Conservation (phyloP, 1,140 invertebrate genomes). For the Trinorchestia longiramus region DNA sequence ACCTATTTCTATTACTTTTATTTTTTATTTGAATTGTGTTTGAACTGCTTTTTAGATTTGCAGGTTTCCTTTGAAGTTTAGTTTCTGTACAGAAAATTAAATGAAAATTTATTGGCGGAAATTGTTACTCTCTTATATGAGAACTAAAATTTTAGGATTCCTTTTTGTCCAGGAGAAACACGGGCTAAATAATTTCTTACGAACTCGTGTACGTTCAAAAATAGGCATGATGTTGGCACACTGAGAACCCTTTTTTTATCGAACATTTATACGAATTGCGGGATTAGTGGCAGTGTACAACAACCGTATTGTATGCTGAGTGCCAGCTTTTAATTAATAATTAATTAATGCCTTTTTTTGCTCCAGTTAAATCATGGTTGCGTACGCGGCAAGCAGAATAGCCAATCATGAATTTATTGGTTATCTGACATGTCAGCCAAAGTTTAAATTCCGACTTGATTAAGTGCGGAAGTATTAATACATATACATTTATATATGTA, state of each 20-base stretch:
- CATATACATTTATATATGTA: too few species aligned
- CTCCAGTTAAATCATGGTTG: not conserved
- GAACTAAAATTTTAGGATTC: not conserved
- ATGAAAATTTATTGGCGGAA: not conserved
- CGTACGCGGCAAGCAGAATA: not conserved
- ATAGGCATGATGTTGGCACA: not conserved
- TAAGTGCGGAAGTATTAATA: too few species aligned
- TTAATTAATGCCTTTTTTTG: too few species aligned
- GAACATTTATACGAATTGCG: not conserved
- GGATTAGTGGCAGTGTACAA: not conserved
- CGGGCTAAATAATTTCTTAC: not conserved
- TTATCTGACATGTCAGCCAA: not conserved
- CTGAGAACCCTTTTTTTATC: not conserved
- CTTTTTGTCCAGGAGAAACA: not conserved
- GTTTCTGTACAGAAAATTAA: not conserved
- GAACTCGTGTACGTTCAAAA: not conserved
- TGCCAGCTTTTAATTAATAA: not conserved
- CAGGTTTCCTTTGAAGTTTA: not conserved
- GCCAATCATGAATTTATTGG: not conserved
- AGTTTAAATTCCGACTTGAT: not conserved
- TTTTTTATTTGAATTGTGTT: too few species aligned
- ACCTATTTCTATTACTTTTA: not conserved
- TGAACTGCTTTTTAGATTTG: too few species aligned
- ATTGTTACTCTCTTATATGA: not conserved
- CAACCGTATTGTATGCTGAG: not conserved